These are phyloP conservation scores for Dioctria linearis DNA, from an alignment of 2,888 invertebrate species.

Conservation along the genomic window DNA sequence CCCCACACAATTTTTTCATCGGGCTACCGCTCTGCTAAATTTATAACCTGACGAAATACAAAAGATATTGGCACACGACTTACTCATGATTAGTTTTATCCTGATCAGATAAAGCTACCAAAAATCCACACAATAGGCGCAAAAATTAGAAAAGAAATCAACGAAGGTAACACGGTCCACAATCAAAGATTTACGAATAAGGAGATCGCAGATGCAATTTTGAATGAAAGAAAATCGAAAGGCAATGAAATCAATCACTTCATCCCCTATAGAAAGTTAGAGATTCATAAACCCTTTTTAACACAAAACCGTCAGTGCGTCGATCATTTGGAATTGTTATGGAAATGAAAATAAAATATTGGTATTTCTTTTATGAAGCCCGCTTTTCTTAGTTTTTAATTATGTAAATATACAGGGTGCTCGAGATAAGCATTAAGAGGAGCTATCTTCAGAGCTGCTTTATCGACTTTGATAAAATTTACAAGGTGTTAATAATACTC, in stretches of 20 bases:
- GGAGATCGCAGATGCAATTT: neutral
- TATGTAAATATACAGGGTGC: too few species aligned
- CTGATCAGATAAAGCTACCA: neutral
- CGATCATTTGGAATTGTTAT: neutral
- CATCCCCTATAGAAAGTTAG: neutral
- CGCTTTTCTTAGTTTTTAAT: too few species aligned
- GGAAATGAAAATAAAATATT: neutral
- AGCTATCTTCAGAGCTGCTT: too few species aligned
- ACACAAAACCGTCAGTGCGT: neutral
- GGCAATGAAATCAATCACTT: slow-evolving; percentile 3
- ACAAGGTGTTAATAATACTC: too few species aligned
- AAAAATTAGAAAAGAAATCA: neutral
- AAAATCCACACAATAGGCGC: neutral
- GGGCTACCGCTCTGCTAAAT: too few species aligned
- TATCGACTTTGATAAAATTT: too few species aligned
- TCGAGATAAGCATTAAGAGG: too few species aligned
- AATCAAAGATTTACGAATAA: slow-evolving; percentile 6
- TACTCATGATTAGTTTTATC: neutral
- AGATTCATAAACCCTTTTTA: neutral
- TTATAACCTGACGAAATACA: neutral
- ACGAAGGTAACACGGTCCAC: neutral
- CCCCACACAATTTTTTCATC: too few species aligned
- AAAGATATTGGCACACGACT: neutral
- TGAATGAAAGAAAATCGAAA: neutral
- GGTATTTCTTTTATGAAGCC: neutral